These are phyloP conservation scores for Carettochelys insculpta DNA, from an alignment of 2,113 vertebrate genomes.

Conservation along the genomic window DNA sequence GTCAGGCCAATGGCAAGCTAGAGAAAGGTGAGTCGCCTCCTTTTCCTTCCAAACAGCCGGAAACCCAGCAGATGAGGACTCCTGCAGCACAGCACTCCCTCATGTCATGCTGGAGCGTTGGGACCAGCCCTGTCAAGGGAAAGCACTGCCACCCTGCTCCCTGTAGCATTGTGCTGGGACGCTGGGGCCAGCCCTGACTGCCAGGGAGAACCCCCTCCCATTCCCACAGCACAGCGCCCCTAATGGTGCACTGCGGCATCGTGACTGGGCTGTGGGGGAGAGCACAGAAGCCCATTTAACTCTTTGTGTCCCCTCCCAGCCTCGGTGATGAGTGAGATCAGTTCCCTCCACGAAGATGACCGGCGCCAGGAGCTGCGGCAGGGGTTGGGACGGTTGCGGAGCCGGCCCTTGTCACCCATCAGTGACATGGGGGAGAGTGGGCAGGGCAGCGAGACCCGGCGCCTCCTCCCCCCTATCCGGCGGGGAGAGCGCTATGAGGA, in stretches of 20 bases:
- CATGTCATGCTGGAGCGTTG: neutral
- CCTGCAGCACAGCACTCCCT: neutral
- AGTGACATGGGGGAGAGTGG: constrained; percentile 81
- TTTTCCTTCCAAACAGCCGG: neutral
- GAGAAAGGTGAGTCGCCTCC: constrained; percentile 80
- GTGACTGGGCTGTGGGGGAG: no score
- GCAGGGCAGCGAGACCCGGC: constrained; percentile 82
- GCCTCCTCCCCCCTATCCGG: constrained; percentile 39
- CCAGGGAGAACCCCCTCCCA: neutral
- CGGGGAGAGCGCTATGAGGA: constrained; percentile 62
- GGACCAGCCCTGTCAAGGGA: neutral
- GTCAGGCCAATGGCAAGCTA: constrained; percentile 69
- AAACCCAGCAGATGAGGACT: no score
- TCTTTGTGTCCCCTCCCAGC: constrained; percentile 49
- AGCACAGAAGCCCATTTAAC: neutral
- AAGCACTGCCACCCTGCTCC: neutral
- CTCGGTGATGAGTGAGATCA: constrained; percentile 86
- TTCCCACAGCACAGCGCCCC: neutral
- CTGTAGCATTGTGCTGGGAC: neutral
- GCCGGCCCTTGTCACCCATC: constrained; percentile 73
- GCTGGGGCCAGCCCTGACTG: no score
- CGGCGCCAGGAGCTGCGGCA: constrained; percentile 67
- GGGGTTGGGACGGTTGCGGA: constrained; percentile 70
- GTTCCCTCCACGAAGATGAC: constrained; percentile 83
- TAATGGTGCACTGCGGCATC: no score